Evolutionary conservation across 2,888 invertebrate species (phyloP).

Genomic region (Eurois occulta): DNA sequence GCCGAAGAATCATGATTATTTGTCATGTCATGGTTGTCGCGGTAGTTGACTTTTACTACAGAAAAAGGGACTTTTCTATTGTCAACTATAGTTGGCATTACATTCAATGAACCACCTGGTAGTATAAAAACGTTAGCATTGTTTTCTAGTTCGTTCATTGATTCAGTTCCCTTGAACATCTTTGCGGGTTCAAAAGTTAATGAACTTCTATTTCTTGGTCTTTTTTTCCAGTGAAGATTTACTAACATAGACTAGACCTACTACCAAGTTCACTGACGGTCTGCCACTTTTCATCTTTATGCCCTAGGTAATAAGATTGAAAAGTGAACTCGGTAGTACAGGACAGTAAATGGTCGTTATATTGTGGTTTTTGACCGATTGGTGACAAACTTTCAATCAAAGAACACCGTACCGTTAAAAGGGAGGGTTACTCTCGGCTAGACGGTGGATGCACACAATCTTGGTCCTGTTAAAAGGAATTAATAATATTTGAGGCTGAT

Average conservation of each 20-base stretch:
- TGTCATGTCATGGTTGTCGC: neutral
- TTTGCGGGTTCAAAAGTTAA: constrained; percentile 35
- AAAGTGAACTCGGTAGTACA: neutral
- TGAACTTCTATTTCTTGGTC: constrained; percentile 30
- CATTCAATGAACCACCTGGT: constrained; percentile 18
- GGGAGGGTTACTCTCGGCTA: neutral
- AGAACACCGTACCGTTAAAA: neutral
- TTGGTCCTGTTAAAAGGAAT: neutral
- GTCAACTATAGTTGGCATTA: constrained; percentile 6
- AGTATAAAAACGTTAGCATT: constrained; percentile 40
- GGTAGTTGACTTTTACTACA: neutral
- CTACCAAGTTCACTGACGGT: too few relatives aligned
- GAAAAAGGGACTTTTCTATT: constrained; percentile 1
- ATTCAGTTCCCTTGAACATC: constrained; percentile 17
- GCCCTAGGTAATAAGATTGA: too few relatives aligned
- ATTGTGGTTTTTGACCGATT: neutral
- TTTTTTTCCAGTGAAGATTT: neutral
- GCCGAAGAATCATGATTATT: neutral
- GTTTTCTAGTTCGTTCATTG: constrained; percentile 42
- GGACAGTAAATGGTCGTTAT: too few relatives aligned
- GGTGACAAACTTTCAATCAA: too few relatives aligned
- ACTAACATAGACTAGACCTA: neutral
- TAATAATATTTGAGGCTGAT: neutral
- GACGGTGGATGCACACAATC: neutral
- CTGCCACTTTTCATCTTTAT: too few relatives aligned